Conservation (phyloP, 2,113 vertebrate species). For the Jaculus jaculus region DNA sequence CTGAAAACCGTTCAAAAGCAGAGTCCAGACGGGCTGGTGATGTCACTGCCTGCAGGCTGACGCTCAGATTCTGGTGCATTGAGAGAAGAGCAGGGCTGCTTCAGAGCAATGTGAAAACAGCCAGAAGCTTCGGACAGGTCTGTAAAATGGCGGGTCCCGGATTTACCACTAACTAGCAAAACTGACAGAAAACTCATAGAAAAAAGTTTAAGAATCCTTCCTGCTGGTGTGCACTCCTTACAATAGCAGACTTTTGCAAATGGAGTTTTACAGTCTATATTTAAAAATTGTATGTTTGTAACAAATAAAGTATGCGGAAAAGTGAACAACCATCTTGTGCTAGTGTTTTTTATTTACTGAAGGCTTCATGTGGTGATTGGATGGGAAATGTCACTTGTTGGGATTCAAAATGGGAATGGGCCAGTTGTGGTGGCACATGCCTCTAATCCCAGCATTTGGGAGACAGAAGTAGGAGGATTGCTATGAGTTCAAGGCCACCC, state of each 20-base stretch:
- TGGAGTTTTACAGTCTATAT: slow-evolving; percentile 93
- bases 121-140: slow-evolving; percentile 81
- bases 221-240: slow-evolving; percentile 88
- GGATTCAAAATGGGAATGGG: background rate
- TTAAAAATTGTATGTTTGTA: slow-evolving; percentile 93
- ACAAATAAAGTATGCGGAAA: slow-evolving; percentile 92
- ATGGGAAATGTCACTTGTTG: background rate
- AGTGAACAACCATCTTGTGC: slow-evolving; percentile 83
- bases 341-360: slow-evolving; percentile 52
- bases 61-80: slow-evolving; percentile 72
- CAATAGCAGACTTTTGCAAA: slow-evolving; percentile 90
- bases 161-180: slow-evolving; percentile 87
- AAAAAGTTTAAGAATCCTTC: slow-evolving; percentile 78
- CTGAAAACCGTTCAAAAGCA: slow-evolving; percentile 76
- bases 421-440: too few relatives aligned
- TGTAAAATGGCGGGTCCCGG: slow-evolving; percentile 84
- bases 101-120: slow-evolving; percentile 70
- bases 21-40: slow-evolving; percentile 73
- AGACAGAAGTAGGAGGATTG: too few relatives aligned
- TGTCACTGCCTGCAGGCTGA: slow-evolving; percentile 78
- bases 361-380: background rate
- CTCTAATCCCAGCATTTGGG: too few relatives aligned
- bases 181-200: slow-evolving; percentile 76
- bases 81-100: slow-evolving; percentile 80
- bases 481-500: too few relatives aligned